phyloP scores from a whole-genome alignment of 2,888 invertebrate genomes.

The Suillia variegata region DNA sequence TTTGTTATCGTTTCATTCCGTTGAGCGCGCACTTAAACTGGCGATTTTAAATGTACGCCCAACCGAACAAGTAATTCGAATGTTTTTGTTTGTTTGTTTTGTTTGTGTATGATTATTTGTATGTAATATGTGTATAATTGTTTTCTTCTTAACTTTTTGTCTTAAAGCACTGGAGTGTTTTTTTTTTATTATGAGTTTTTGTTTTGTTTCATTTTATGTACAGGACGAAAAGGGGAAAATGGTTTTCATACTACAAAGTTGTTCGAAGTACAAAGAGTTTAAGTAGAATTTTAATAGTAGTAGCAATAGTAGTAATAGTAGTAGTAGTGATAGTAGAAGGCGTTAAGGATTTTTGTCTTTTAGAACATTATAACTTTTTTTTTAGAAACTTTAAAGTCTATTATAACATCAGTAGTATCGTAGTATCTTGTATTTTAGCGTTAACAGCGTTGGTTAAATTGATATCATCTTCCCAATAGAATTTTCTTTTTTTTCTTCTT shows the following conservation, averaged over 20 bases:
- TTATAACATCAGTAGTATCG: constrained; percentile 8
- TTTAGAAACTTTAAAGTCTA: constrained; percentile 21
- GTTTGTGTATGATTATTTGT: too few relatives aligned
- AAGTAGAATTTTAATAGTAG: constrained; percentile 28
- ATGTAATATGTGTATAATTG: constrained; percentile 22
- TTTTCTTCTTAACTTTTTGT: constrained; percentile 35
- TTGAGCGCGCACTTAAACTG: constrained; percentile 47
- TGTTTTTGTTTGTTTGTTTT: constrained; percentile 39
- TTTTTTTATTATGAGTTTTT: constrained; percentile 35
- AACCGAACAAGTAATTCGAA: constrained; percentile 43
- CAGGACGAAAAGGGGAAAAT: constrained; percentile 24
- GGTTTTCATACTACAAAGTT: constrained; percentile 41
- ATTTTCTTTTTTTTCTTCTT: not conserved
- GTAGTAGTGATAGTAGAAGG: too few relatives aligned
- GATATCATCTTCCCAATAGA: too few relatives aligned
- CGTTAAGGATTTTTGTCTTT: constrained; percentile 11
- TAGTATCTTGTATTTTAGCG: constrained; percentile 8
- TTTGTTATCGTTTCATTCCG: constrained; percentile 19
- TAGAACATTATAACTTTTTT: not conserved
- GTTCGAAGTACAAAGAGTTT: constrained; percentile 43
- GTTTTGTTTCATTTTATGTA: constrained; percentile 27
- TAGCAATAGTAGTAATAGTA: not conserved
- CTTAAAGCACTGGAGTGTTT: constrained; percentile 52
- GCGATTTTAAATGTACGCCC: constrained; percentile 51
- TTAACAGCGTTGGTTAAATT: constrained; percentile 9